Evolutionary conservation across 2,113 vertebrate species (phyloP), one percentile per base, ranked within the genome.

Genomic region (Serinus canaria): DNA sequence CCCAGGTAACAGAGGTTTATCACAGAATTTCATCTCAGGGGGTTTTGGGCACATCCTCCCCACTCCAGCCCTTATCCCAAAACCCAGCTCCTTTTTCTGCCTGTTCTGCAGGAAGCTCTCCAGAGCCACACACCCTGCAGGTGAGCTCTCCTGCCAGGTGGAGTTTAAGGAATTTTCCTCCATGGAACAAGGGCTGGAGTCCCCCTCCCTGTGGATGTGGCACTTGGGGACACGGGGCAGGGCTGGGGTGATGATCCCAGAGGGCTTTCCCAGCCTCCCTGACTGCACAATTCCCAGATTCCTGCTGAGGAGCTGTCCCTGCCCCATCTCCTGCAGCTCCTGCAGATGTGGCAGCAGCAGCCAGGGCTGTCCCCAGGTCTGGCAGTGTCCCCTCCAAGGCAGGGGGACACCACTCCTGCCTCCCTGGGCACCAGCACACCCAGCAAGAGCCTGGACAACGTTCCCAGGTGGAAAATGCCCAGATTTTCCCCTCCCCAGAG

Each of bases 131-230:
- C 30, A 3, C 2, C 30, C 55, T 50, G 49, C 7, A 10, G 16
- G 3, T 27, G 10, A 31, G 30, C 17, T 1, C 1, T 8, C 31
- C 21, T 0, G 43, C 28, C 2, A 6, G 25, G 5, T 30, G 67
- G 37, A 31, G 7, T 16, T 31, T 16, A 3, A 8, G 31, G 37
- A 44, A 43, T 43, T 23, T 70, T 33, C 19, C 79, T 23, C 5
- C 30, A 4, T 8, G 44, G 53, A 18, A 41, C 5, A 49, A 41
- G 28, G 64, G 24, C 5, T 7, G 16, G 9, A 39, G 27, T 37
- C 6, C 62, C 22, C 63, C n/a, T 19, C 66, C 44, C 79, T 8
- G 43, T 4, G 28, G 41, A 18, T 16, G 63, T 16, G 63, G 41
- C 50, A 15, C 19, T 1, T 10, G 78, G n/a, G 41, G 63, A 37